Evolutionary conservation across 1,140 invertebrate species (phyloP).

Genomic region (Temnothorax nylanderi): DNA sequence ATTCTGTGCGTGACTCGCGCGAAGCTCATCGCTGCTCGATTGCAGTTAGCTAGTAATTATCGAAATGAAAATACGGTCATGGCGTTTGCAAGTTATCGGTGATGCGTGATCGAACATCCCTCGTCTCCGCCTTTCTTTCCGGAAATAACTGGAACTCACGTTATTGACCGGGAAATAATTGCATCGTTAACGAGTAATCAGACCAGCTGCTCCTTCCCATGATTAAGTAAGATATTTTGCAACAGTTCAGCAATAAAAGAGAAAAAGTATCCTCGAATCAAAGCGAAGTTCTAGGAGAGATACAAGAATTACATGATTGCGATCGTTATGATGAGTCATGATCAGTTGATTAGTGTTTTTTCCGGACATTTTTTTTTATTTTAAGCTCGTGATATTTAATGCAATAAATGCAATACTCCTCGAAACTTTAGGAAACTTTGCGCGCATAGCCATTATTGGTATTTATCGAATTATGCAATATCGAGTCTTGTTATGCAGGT

Average conservation of each 20-base stretch:
- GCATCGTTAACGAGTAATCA: constrained; percentile 61
- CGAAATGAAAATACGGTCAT: constrained; percentile 45
- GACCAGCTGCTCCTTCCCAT: constrained; percentile 35
- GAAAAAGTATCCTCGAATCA: no score
- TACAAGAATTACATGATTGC: neutral
- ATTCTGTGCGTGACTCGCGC: neutral
- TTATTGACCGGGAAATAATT: constrained; percentile 69
- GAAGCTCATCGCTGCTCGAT: neutral
- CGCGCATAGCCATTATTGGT: neutral
- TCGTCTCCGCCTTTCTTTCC: constrained; percentile 3
- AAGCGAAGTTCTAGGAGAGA: neutral
- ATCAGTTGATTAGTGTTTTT: neutral
- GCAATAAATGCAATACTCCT: constrained; percentile 28
- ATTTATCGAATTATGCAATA: constrained; percentile 41
- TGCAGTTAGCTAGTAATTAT: constrained; percentile 28
- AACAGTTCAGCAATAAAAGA: constrained; percentile 18
- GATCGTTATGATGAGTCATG: neutral
- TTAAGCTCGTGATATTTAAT: neutral
- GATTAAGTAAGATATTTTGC: constrained; percentile 62
- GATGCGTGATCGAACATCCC: constrained; percentile 44
- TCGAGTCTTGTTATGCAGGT: constrained; percentile 28
- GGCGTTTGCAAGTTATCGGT: constrained; percentile 54
- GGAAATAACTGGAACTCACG: constrained; percentile 47
- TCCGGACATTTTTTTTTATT: neutral
- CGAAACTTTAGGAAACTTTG: constrained; percentile 4